phyloP scores from a whole-genome alignment of 1,140 invertebrate species.

The Drosophila varians region DNA sequence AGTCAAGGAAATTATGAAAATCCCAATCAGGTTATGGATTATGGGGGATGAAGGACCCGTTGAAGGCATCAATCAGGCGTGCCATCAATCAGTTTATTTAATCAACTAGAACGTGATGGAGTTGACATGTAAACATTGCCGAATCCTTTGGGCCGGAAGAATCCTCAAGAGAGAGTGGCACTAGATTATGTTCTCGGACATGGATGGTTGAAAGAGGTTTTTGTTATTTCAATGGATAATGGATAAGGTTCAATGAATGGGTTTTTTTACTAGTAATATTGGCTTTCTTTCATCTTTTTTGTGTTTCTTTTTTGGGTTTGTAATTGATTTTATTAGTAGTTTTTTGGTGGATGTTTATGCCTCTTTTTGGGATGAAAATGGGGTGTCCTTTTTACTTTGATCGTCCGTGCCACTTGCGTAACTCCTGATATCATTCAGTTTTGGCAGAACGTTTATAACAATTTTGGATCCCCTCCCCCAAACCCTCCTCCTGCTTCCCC shows the following conservation, averaged over 20 bases:
- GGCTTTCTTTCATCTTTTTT: constrained; percentile 15
- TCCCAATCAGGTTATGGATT: not conserved
- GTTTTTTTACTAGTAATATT: constrained; percentile 24
- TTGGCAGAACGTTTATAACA: constrained; percentile 56
- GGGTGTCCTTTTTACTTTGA: not conserved
- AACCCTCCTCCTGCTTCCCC: not conserved
- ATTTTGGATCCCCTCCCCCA: constrained; percentile 19
- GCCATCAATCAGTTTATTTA: constrained; percentile 75
- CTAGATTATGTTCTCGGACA: constrained; percentile 22
- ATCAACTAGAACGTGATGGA: constrained; percentile 60
- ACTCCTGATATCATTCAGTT: constrained; percentile 50
- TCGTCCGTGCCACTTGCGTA: constrained; percentile 18
- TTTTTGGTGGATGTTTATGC: constrained; percentile 11
- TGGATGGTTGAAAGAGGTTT: not conserved
- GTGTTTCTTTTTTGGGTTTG: not conserved
- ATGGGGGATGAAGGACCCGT: constrained; percentile 22
- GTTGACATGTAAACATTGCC: constrained; percentile 45
- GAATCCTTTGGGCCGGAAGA: not conserved
- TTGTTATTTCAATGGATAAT: constrained; percentile 20
- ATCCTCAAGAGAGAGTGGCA: not conserved
- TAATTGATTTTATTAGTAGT: constrained; percentile 3
- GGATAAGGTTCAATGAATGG: constrained; percentile 18
- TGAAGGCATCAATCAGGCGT: constrained; percentile 72
- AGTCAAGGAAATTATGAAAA: constrained; percentile 41
- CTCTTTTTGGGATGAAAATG: not conserved